Evolutionary conservation across 2,113 vertebrate genomes (phyloP).

Genomic region (Hydropotes inermis): DNA sequence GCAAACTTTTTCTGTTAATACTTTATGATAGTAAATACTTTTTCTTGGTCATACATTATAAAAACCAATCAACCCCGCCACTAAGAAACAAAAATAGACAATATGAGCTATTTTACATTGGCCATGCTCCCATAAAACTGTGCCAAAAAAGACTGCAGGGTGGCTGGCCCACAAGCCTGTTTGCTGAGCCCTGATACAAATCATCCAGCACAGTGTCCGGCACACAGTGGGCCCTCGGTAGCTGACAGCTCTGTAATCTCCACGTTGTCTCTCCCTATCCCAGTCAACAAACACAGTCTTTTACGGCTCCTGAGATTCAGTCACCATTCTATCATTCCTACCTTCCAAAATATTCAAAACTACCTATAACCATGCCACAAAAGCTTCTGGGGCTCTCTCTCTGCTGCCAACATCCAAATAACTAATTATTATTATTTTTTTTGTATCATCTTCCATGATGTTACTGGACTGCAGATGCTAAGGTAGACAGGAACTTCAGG

Average conservation of each 20-base stretch:
- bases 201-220: neutral
- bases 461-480: neutral
- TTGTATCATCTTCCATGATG: neutral
- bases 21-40: neutral
- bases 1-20: neutral
- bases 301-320: neutral
- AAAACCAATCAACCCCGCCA: neutral
- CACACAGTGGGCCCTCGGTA: neutral
- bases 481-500: neutral
- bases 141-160: neutral
- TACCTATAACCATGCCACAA: neutral
- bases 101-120: neutral
- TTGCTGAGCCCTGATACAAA: neutral
- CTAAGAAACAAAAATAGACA: neutral
- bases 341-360: neutral
- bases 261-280: neutral
- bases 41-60: neutral
- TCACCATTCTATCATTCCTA: neutral
- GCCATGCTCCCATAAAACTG: neutral
- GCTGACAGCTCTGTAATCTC: neutral
- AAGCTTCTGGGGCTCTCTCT: neutral
- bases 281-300: neutral
- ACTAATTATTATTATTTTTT: neutral
- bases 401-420: neutral
- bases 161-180: neutral